Percentiles rank a stretch among this genome's conserved stretches.
phyloP scores from a whole-genome alignment of 2,113 vertebrate species.

The Tragelaphus strepsiceros region DNA sequence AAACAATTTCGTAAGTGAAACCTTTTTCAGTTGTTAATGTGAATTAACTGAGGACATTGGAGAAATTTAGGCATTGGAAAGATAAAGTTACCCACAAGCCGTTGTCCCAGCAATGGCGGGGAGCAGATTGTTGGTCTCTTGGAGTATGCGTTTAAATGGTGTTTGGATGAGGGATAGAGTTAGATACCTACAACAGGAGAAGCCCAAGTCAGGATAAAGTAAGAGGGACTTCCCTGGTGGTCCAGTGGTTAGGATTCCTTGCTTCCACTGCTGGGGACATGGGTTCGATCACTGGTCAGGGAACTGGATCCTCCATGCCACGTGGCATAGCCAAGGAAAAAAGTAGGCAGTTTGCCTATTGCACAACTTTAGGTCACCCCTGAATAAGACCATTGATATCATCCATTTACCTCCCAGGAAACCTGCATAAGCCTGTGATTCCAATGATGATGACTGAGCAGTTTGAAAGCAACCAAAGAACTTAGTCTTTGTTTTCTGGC shows the following conservation, averaged over 20 bases:
- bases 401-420: background rate
- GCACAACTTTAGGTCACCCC: background rate
- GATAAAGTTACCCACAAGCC: background rate
- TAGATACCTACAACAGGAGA: background rate
- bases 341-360: background rate
- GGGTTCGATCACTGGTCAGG: background rate
- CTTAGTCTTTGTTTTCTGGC: background rate
- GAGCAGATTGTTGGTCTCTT: background rate
- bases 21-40: background rate
- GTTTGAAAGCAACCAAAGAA: background rate
- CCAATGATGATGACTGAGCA: background rate
- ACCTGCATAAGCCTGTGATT: background rate
- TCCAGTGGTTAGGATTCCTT: background rate
- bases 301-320: background rate
- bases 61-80: background rate
- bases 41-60: background rate
- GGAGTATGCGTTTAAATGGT: background rate
- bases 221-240: background rate
- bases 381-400: background rate
- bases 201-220: background rate
- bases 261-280: background rate
- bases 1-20: background rate
- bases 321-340: background rate
- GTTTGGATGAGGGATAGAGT: background rate
- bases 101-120: background rate